A percentile compares a stretch with the other conserved stretches of the same genome.
Evolutionary conservation across 2,888 invertebrate species (phyloP).

Genomic region (Nephrotoma appendiculata): DNA sequence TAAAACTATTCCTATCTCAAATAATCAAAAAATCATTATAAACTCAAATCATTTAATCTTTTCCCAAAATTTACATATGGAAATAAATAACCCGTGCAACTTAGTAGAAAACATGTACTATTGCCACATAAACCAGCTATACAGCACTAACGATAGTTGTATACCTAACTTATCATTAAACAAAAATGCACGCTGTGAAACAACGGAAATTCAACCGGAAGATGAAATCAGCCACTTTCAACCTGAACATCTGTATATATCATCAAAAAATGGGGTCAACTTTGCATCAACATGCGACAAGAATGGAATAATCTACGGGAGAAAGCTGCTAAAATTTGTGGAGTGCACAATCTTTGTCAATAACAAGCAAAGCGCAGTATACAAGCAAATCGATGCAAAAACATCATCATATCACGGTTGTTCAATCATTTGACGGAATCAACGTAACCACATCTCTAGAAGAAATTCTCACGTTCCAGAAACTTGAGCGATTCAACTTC

Average conservation of each 20-base stretch:
- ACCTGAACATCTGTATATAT: too few relatives aligned
- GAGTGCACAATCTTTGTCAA: background rate
- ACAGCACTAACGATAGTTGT: background rate
- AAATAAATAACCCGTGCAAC: too few relatives aligned
- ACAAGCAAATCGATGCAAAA: background rate
- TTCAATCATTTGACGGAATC: background rate
- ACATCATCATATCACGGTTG: background rate
- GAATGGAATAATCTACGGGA: background rate
- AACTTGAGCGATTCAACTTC: background rate
- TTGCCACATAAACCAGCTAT: too few relatives aligned
- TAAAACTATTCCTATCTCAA: background rate
- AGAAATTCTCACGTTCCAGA: background rate
- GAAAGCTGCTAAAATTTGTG: background rate
- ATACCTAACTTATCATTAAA: background rate
- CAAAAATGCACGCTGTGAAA: background rate
- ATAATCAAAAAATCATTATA: too few relatives aligned
- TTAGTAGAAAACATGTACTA: background rate
- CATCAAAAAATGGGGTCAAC: too few relatives aligned
- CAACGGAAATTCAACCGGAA: background rate
- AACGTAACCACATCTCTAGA: background rate
- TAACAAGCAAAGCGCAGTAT: background rate
- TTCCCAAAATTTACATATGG: too few relatives aligned
- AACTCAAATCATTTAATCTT: too few relatives aligned
- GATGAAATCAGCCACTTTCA: too few relatives aligned
- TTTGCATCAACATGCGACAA: background rate